A percentile compares a stretch with the other conserved stretches of the same genome.
These are phyloP conservation scores for Sardinella longiceps DNA, from an alignment of 2,797 vertebrate genomes.

Conservation along the genomic window DNA sequence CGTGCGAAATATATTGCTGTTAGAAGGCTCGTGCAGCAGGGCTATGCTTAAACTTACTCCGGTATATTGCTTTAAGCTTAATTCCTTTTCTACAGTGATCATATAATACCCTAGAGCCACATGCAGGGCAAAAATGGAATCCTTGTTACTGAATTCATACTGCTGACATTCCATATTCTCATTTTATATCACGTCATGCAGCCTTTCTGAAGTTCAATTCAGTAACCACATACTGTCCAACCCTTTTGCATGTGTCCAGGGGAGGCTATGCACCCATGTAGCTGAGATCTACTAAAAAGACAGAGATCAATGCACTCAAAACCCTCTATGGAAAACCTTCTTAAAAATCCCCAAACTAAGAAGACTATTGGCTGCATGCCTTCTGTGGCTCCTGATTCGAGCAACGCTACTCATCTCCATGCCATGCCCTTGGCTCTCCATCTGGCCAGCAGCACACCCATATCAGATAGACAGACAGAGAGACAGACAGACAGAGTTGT, in stretches of 20 bases:
- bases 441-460: not conserved
- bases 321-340: not conserved
- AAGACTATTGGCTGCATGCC: not conserved
- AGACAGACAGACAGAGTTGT: too few species aligned
- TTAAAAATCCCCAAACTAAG: not conserved
- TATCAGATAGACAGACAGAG: too few species aligned
- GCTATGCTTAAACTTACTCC: too few species aligned
- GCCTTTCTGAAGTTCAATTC: not conserved
- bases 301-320: not conserved
- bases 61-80: not conserved
- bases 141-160: not conserved
- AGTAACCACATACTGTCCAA: too few species aligned
- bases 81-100: not conserved
- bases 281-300: not conserved
- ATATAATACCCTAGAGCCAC: not conserved
- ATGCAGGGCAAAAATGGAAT: not conserved
- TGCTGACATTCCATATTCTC: not conserved
- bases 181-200: not conserved
- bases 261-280: not conserved
- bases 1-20: too few species aligned
- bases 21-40: too few species aligned
- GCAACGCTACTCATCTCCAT: not conserved
- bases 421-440: not conserved
- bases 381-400: not conserved
- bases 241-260: not conserved